Evolutionary conservation across 2,797 vertebrate genomes (phyloP).

Genomic region (Craterocephalus amniculus): DNA sequence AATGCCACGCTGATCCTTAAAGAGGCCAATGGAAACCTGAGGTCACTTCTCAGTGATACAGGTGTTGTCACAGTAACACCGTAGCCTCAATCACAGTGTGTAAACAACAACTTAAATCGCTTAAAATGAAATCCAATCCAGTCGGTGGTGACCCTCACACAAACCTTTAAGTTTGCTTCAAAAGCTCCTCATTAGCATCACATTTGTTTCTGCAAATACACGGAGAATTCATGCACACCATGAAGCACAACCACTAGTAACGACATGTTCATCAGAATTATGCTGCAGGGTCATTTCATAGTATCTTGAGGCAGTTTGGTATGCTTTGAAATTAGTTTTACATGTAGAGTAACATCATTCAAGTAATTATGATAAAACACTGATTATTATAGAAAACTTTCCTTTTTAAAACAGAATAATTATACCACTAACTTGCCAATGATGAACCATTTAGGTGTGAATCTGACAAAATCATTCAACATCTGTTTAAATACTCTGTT

Average conservation of each 20-base stretch:
- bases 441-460: too few relatives aligned
- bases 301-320: not conserved
- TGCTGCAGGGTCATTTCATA: not conserved
- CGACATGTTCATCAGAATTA: not conserved
- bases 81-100: slow-evolving; percentile 1
- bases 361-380: not conserved
- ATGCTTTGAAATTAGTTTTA: not conserved
- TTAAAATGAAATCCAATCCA: slow-evolving; percentile 21
- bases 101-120: slow-evolving; percentile 48
- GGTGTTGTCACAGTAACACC: not conserved
- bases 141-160: not conserved
- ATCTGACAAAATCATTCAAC: too few relatives aligned
- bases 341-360: too few relatives aligned
- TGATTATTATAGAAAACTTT: not conserved
- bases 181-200: not conserved
- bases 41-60: slow-evolving; percentile 9
- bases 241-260: not conserved
- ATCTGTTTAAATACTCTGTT: too few relatives aligned
- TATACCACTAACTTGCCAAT: not conserved
- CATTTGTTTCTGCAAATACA: too few relatives aligned
- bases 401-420: not conserved
- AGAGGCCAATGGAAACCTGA: slow-evolving; percentile 19
- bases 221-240: not conserved
- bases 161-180: not conserved
- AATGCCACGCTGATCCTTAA: slow-evolving; percentile 1